phyloP scores from a whole-genome alignment of 2,888 invertebrate genomes.

The Leucania comma region DNA sequence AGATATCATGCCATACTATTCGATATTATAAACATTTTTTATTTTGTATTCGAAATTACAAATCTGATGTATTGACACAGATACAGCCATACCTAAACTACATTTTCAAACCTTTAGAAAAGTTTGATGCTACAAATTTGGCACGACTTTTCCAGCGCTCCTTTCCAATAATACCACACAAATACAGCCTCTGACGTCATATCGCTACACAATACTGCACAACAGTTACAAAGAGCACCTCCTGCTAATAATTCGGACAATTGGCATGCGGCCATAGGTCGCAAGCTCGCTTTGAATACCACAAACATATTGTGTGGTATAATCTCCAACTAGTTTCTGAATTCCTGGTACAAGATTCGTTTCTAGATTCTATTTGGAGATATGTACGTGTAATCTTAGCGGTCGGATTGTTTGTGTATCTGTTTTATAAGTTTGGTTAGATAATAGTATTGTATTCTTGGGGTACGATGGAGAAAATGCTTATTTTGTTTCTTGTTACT shows the following conservation, averaged over 20 bases:
- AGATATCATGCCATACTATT: too few species aligned
- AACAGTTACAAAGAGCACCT: slow-evolving; percentile 62
- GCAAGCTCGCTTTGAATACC: slow-evolving; percentile 69
- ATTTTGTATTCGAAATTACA: too few species aligned
- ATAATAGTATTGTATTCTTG: slow-evolving; percentile 29
- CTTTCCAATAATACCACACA: slow-evolving; percentile 37
- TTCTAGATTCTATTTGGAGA: slow-evolving; percentile 54
- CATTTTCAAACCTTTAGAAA: not conserved
- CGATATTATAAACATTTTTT: too few species aligned
- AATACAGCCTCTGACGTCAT: slow-evolving; percentile 50
- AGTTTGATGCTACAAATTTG: slow-evolving; percentile 8
- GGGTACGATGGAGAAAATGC: not conserved
- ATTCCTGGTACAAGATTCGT: slow-evolving; percentile 48
- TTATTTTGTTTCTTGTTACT: slow-evolving; percentile 2
- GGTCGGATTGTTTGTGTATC: slow-evolving; percentile 32
- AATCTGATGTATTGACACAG: too few species aligned
- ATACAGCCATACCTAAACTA: not conserved
- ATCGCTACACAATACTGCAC: slow-evolving; percentile 38
- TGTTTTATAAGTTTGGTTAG: slow-evolving; percentile 31
- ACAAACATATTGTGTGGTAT: slow-evolving; percentile 63
- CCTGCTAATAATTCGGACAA: slow-evolving; percentile 69
- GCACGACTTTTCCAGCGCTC: slow-evolving; percentile 22
- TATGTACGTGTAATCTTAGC: slow-evolving; percentile 43
- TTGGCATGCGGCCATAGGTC: slow-evolving; percentile 70
- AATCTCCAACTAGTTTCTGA: slow-evolving; percentile 43